These are phyloP conservation scores for Thecophora atra DNA, from an alignment of 2,888 invertebrate genomes.

Conservation along the genomic window DNA sequence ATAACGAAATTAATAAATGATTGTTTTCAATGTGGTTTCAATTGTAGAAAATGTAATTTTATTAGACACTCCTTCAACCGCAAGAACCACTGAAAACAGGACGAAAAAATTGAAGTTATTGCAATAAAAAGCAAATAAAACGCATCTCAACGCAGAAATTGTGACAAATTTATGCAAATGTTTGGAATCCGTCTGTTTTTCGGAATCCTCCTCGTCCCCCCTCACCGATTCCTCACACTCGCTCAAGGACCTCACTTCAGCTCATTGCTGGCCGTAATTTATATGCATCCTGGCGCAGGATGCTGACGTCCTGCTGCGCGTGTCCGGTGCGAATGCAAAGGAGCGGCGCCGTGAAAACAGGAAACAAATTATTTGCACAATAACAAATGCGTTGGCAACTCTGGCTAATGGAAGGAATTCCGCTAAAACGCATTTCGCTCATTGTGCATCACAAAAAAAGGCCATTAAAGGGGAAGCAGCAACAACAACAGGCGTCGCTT, in stretches of 20 bases:
- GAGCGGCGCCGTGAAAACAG: constrained; percentile 49
- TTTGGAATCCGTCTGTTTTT: constrained; percentile 43
- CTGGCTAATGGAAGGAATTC: constrained; percentile 42
- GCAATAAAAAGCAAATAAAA: constrained; percentile 60
- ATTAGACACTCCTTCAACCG: too few relatives aligned
- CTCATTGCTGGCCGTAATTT: constrained; percentile 54
- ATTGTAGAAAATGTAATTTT: too few relatives aligned
- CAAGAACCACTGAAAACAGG: too few relatives aligned
- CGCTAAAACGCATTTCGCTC: constrained; percentile 32
- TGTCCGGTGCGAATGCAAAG: constrained; percentile 3
- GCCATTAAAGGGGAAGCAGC: constrained; percentile 24
- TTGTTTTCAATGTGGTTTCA: too few relatives aligned
- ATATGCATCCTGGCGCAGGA: constrained; percentile 43
- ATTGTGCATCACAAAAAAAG: constrained; percentile 16
- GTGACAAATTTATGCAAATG: constrained; percentile 64
- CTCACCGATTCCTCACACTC: background rate
- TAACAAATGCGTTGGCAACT: constrained; percentile 34
- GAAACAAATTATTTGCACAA: constrained; percentile 61
- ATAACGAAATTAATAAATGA: too few relatives aligned
- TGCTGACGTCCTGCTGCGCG: constrained; percentile 42
- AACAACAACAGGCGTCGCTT: constrained; percentile 29
- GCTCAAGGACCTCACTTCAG: constrained; percentile 25
- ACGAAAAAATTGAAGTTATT: too few relatives aligned
- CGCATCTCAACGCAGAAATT: constrained; percentile 61
- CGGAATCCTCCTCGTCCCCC: too few relatives aligned